A percentile compares a stretch with the other conserved stretches of the same genome.
phyloP scores from a whole-genome alignment of 2,888 invertebrate species.

The Oscheius onirici region DNA sequence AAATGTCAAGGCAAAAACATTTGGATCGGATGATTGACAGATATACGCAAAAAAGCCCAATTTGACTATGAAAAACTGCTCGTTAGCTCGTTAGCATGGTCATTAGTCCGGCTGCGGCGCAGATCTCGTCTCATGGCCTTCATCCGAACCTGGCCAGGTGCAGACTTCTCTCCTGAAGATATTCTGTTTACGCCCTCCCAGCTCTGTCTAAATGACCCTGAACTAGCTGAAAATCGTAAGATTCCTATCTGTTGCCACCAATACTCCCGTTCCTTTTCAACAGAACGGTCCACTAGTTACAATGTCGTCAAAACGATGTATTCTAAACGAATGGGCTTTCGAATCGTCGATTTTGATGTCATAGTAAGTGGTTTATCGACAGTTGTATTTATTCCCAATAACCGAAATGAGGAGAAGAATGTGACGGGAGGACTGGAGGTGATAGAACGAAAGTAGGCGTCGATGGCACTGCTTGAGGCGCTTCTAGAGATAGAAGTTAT shows the following conservation, averaged over 20 bases:
- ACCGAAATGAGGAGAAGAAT: background rate
- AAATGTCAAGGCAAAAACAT: too few relatives aligned
- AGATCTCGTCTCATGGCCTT: too few relatives aligned
- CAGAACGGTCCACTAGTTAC: background rate
- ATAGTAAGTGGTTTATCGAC: background rate
- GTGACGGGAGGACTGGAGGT: background rate
- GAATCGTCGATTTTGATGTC: slow-evolving; percentile 27
- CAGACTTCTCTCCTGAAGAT: background rate
- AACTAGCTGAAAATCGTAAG: background rate
- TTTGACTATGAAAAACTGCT: background rate
- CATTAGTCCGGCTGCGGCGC: background rate
- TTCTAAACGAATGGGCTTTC: slow-evolving; percentile 16
- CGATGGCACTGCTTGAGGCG: background rate
- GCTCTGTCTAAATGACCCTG: background rate
- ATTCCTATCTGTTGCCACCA: background rate
- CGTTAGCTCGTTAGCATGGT: slow-evolving; percentile 10
- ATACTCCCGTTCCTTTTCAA: background rate
- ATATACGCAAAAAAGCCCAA: too few relatives aligned
- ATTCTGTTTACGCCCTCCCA: too few relatives aligned
- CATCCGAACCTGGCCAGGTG: background rate
- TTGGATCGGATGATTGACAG: too few relatives aligned
- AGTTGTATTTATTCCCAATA: slow-evolving; percentile 12
- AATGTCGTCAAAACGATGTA: slow-evolving; percentile 19
- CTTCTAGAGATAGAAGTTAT: background rate
- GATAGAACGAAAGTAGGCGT: slow-evolving; percentile 24